Percentiles rank a stretch among this genome's conserved stretches.
Evolutionary conservation across 2,888 invertebrate genomes (phyloP).

Genomic region (Empis livida): DNA sequence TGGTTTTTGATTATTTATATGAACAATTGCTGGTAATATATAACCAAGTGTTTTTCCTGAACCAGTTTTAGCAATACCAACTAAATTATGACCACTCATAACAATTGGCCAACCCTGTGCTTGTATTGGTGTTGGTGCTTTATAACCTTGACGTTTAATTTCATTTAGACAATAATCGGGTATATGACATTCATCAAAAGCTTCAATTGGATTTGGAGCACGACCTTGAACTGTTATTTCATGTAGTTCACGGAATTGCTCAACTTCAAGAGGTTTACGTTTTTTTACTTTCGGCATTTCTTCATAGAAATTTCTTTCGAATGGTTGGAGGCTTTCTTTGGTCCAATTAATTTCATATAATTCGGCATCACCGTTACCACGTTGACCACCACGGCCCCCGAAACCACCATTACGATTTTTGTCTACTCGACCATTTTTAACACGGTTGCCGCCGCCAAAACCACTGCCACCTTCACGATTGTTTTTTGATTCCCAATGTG

Average conservation of each 20-base stretch:
- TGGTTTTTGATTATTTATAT: slow-evolving; percentile 71
- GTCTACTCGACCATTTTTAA: slow-evolving; percentile 5
- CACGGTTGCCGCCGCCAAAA: slow-evolving; percentile 12
- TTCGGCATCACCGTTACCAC: slow-evolving; percentile 69
- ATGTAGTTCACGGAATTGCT: slow-evolving; percentile 51
- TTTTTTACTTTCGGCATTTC: slow-evolving; percentile 53
- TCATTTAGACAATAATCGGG: slow-evolving; percentile 59
- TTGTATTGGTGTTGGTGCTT: slow-evolving; percentile 72
- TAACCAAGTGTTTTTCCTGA: slow-evolving; percentile 71
- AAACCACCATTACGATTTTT: slow-evolving; percentile 21
- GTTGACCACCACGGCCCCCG: slow-evolving; percentile 62
- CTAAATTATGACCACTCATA: slow-evolving; percentile 69
- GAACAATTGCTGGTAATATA: slow-evolving; percentile 73
- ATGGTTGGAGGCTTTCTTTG: slow-evolving; percentile 45
- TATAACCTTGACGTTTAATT: slow-evolving; percentile 52
- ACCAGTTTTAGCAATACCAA: slow-evolving; percentile 77
- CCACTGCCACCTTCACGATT: background rate
- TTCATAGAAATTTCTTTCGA: slow-evolving; percentile 74
- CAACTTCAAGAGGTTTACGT: slow-evolving; percentile 56
- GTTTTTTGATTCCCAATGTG: slow-evolving; percentile 1
- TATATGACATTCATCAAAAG: slow-evolving; percentile 66
- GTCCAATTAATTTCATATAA: slow-evolving; percentile 55
- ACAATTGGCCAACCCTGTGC: slow-evolving; percentile 82
- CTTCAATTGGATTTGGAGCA: slow-evolving; percentile 63
- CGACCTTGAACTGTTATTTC: slow-evolving; percentile 65